These are phyloP conservation scores for Marronus borbonicus DNA, from an alignment of 2,888 invertebrate genomes.

Conservation along the genomic window DNA sequence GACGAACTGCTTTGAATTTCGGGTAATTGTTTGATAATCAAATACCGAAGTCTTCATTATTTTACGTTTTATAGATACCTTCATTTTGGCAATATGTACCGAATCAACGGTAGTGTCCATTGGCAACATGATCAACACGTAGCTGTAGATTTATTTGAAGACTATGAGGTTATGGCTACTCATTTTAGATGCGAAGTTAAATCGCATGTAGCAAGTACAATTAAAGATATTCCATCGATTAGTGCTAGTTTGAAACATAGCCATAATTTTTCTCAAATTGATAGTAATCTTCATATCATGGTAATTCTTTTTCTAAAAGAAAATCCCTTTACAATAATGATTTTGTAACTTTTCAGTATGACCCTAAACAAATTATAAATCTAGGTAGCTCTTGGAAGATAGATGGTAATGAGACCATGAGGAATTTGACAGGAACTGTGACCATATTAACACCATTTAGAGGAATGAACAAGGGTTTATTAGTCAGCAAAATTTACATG, in stretches of 20 bases:
- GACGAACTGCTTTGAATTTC: constrained; percentile 71
- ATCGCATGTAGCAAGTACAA: constrained; percentile 74
- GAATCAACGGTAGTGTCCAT: constrained; percentile 72
- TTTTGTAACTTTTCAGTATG: constrained; percentile 69
- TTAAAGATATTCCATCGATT: constrained; percentile 75
- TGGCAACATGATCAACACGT: constrained; percentile 77
- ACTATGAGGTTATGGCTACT: constrained; percentile 69
- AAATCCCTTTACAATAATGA: no score
- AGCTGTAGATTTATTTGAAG: constrained; percentile 73
- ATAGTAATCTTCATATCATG: constrained; percentile 72
- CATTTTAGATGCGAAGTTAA: constrained; percentile 71
- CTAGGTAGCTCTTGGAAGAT: constrained; percentile 82
- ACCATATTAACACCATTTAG: constrained; percentile 79
- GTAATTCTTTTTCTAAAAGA: constrained; percentile 64
- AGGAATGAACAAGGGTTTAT: constrained; percentile 79
- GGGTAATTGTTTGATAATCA: constrained; percentile 66
- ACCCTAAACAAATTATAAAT: constrained; percentile 79
- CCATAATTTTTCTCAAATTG: constrained; percentile 71
- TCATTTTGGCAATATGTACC: constrained; percentile 71
- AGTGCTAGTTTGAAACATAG: constrained; percentile 74
- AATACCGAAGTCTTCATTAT: neutral
- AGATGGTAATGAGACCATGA: constrained; percentile 72
- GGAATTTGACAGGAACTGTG: constrained; percentile 80
- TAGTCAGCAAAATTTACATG: constrained; percentile 78
- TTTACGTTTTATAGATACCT: constrained; percentile 68